Evolutionary conservation across 2,113 vertebrate genomes (phyloP).

Genomic region (Sturnira hondurensis): DNA sequence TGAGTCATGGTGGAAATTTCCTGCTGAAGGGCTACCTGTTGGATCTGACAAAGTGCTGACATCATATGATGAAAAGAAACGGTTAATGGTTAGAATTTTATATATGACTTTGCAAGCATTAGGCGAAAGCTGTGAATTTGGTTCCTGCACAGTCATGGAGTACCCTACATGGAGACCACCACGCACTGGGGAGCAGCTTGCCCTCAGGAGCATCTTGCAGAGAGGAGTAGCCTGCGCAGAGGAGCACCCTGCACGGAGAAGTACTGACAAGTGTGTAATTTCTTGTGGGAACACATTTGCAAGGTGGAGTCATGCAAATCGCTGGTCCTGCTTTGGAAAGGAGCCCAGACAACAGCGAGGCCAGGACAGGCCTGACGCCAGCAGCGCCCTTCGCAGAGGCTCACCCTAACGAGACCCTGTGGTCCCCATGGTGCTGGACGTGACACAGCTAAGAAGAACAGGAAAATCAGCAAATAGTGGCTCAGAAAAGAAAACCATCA

Average conservation of each 20-base stretch:
- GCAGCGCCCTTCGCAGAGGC: neutral
- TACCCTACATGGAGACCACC: too few species aligned
- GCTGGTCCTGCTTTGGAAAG: conserved; percentile 59
- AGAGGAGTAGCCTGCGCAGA: neutral
- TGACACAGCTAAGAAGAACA: neutral
- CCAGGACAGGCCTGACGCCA: fast-evolving
- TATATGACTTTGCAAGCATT: neutral
- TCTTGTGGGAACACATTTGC: neutral
- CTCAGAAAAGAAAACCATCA: neutral
- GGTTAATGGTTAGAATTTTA: neutral
- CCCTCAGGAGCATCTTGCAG: neutral
- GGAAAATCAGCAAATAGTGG: neutral
- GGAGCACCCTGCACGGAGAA: conserved; percentile 15
- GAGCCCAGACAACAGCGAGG: neutral
- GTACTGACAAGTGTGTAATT: conserved; percentile 46
- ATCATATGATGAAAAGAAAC: neutral
- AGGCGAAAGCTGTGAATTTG: neutral
- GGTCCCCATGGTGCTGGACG: neutral
- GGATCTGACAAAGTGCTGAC: neutral
- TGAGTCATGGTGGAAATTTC: neutral
- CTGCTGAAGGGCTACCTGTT: neutral
- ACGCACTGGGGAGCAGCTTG: too few species aligned
- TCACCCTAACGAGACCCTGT: neutral
- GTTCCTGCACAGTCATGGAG: neutral
- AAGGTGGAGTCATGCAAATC: conserved; percentile 20